Evolutionary conservation across 2,113 vertebrate species (phyloP).

Genomic region (Panthera uncia): DNA sequence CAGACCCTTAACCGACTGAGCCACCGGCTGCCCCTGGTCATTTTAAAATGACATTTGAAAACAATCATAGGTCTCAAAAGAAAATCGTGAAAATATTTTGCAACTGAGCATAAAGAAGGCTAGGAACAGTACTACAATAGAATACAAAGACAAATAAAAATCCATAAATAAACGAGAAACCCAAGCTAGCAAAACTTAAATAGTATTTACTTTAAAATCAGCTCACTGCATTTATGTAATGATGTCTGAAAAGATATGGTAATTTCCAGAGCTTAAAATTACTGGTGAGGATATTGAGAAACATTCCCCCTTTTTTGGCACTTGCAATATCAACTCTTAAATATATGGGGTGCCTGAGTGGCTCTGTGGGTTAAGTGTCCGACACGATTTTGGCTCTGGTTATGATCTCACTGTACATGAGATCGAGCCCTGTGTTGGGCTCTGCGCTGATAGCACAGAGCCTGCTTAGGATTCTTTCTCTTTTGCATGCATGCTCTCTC

Average conservation of each 20-base stretch:
- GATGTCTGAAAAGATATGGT: neutral
- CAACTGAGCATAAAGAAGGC: neutral
- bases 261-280: constrained; percentile 1
- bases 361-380: too few relatives aligned
- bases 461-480: too few relatives aligned
- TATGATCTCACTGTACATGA: too few relatives aligned
- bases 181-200: neutral
- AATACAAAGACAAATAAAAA: neutral
- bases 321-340: neutral
- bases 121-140: neutral
- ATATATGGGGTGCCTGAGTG: neutral
- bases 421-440: too few relatives aligned
- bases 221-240: neutral
- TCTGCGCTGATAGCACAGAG: too few relatives aligned
- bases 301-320: neutral
- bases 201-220: constrained; percentile 6
- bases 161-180: neutral
- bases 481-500: too few relatives aligned
- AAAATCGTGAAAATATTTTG: neutral
- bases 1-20: too few relatives aligned
- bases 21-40: neutral
- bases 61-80: neutral
- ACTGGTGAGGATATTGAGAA: neutral
- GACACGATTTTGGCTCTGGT: too few relatives aligned
- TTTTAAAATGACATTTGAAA: constrained; percentile 6